Conservation (phyloP, 2,113 vertebrate species). For the Hippoglossus stenolepis region DNA sequence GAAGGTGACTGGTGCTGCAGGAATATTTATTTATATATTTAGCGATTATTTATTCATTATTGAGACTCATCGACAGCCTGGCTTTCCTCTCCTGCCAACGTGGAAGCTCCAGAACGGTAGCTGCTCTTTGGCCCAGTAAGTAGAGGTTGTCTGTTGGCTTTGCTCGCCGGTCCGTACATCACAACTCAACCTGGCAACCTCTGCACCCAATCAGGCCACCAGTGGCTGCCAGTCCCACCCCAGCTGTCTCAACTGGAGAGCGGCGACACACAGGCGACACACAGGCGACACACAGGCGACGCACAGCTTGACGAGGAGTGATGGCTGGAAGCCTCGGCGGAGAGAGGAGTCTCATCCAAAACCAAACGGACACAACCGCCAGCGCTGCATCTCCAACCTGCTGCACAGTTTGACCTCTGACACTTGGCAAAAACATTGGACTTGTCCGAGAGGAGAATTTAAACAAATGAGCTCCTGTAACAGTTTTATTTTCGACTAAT, state of each 20-base stretch:
- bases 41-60: neutral
- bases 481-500: neutral
- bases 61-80: neutral
- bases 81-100: constrained; percentile 1
- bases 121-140: neutral
- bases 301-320: constrained; percentile 8
- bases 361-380: no score
- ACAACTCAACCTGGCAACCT: constrained; percentile 27
- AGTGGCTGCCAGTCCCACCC: constrained; percentile 1
- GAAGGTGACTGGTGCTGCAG: no score
- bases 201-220: constrained; percentile 14
- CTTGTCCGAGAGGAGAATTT: neutral
- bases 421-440: neutral
- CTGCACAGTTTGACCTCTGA: constrained; percentile 1
- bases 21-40: neutral
- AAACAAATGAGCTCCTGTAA: neutral
- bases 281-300: constrained; percentile 11
- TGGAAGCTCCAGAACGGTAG: neutral
- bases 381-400: neutral
- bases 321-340: constrained; percentile 11
- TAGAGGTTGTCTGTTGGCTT: constrained; percentile 1
- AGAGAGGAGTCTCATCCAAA: constrained; percentile 7
- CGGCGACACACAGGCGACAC: constrained; percentile 3
- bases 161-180: constrained; percentile 7
- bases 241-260: constrained; percentile 13